These are phyloP conservation scores for Scolopax mira DNA, from an alignment of 2,113 vertebrate genomes.

Conservation along the genomic window DNA sequence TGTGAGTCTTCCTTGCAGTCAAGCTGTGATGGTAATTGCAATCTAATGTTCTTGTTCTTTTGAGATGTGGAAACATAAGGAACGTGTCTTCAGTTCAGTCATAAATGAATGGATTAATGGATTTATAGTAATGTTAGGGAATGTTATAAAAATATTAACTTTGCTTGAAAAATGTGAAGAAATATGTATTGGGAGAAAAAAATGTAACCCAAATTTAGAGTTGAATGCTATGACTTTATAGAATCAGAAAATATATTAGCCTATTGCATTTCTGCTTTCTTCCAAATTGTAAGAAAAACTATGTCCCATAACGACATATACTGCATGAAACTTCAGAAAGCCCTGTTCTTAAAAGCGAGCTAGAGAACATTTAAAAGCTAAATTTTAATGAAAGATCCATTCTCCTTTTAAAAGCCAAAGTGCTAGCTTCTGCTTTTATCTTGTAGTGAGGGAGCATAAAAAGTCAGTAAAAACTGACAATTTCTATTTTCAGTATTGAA, in stretches of 20 bases:
- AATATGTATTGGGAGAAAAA: neutral
- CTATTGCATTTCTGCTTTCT: neutral
- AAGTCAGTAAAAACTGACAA: neutral
- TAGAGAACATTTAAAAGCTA: neutral
- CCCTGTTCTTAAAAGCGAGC: neutral
- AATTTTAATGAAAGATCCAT: neutral
- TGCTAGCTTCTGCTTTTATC: accelerated
- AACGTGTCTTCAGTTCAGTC: neutral
- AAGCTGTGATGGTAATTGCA: neutral
- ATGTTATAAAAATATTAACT: neutral
- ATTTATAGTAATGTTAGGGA: neutral
- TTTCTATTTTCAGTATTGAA: neutral
- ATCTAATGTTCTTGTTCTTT: neutral
- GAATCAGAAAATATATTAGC: neutral
- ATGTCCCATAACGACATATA: neutral
- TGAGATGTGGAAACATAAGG: neutral
- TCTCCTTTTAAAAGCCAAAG: neutral
- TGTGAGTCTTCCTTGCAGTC: neutral
- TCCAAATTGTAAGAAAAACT: neutral
- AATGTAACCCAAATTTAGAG: neutral
- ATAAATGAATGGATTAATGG: neutral
- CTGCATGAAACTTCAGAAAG: neutral
- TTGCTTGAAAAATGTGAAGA: neutral
- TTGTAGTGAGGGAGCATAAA: neutral
- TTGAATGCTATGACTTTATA: neutral